phyloP scores from a whole-genome alignment of 2,113 vertebrate genomes.

The Triplophysa siluroides region DNA sequence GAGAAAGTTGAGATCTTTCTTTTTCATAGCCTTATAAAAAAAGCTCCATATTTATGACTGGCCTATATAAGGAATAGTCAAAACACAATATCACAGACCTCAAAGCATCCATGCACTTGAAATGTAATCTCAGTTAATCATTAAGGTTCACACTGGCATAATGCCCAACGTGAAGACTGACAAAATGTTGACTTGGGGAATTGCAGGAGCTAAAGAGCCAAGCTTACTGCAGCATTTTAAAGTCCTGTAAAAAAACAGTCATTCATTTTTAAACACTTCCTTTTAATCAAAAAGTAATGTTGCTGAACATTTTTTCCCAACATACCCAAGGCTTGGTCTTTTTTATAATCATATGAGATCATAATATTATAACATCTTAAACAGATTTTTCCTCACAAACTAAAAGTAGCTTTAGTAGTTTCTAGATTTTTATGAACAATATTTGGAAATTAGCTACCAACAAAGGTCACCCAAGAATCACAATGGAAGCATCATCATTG shows the following conservation, averaged over 20 bases:
- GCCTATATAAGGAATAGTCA: not conserved
- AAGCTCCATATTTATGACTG: not conserved
- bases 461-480: too few species aligned
- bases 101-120: not conserved
- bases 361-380: not conserved
- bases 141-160: not conserved
- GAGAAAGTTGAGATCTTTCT: too few species aligned
- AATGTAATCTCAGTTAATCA: not conserved
- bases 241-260: slow-evolving; percentile 9
- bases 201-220: not conserved
- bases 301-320: not conserved
- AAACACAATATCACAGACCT: slow-evolving; percentile 7
- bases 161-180: not conserved
- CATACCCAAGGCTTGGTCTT: slow-evolving; percentile 2
- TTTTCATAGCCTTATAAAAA: too few species aligned
- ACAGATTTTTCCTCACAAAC: not conserved
- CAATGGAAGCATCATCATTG: too few species aligned
- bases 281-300: slow-evolving; percentile 27
- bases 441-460: too few species aligned
- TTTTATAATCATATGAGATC: slow-evolving; percentile 6
- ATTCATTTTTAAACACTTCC: slow-evolving; percentile 30
- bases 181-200: slow-evolving; percentile 9
- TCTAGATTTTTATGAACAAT: too few species aligned
- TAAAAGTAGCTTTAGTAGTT: not conserved
- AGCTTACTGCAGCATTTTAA: slow-evolving; percentile 5